Evolutionary conservation across 2,888 invertebrate genomes (phyloP), one percentile per base, ranked within the genome.

Genomic region (Polydrusus pterygomalis): DNA sequence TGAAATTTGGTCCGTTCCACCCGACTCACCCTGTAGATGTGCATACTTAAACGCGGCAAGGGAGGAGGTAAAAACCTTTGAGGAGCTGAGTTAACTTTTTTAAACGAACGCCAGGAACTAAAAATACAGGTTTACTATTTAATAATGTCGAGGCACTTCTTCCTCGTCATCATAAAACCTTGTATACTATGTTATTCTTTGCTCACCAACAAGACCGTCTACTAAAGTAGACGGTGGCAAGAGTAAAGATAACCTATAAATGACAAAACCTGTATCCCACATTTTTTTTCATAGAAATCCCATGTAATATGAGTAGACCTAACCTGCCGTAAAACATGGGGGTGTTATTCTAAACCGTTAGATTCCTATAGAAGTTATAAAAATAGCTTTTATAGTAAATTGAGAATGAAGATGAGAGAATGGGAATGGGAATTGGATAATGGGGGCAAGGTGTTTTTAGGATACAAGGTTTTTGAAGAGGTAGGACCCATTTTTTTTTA

Each of bases 261-360:
- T 58, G 25, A 25, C 8, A n/a, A 15, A 38, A 58, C 58, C 58
- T 58, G 58, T 38, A 17, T 25, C 6, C 58, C 17, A 58, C 17
- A 9, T 9, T 17, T 3, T 15, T 58, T 30, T 58, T 58, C 15
- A 62, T 18, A 62, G 17, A 70, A 60, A 63, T 20, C 25, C 67
- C 60, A 43, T 73, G 73, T 49, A 73, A 73, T 38, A 15, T 20
- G 43, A 73, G 65, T 38, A 58, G 15, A 43, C 11, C 9, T 38
- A 67, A 74, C 62, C 62, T 60, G 73, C 62, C 38, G 34, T 68
- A 43, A 20, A 38, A 40, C 60, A 74, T 74, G 54, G 18, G 73
- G 73, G 73, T 74, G 68, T 62, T 74, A 60, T 74, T 62, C 65
- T 67, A 68, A 68, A 74, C 73, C 73, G 51, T 54, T 74, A 49